Evolutionary conservation across 2,797 vertebrate genomes (phyloP), one percentile per base, ranked within the genome.

Genomic region (Urophycis tenuis): DNA sequence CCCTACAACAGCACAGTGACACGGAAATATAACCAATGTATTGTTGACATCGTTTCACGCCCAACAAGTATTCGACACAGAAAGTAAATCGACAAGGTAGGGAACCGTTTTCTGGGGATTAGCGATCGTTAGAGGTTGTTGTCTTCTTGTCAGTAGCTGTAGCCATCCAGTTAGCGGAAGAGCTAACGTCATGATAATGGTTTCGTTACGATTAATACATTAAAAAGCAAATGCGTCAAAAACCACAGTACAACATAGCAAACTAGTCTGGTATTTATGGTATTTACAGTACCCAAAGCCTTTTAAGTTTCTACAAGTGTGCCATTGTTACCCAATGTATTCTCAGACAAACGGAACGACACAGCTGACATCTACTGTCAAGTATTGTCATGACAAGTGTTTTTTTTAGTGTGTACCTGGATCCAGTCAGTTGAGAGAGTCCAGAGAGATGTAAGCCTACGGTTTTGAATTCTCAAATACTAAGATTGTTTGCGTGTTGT

Each of bases 151-250:
- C 74, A n/a, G 11, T 39, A 78, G 79, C 77, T 74, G 78, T 78
- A 72, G 81, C 22, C 77, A 77, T 36, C 74, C 74, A 74, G 77
- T 84, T 91, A 91, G 90, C 90, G 32, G 8, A 32, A 25, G 67
- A 31, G 89, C 85, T 90, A 91, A 85, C 72, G 41, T 6, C 0
- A 12, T 36, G 78, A 53, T 53, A 53, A 53, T 19, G 45, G 22
- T 17, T 6, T 53, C 45, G 22, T 19, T 22, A 53, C 4, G 45
- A 22, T 53, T 53, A 17, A 53, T 53, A 19, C 19, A 4, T 17
- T 39, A 30, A 9, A n/a, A 49, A 25, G 10, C 7, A 19, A 22
- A 67, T 15, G 29, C 45, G 19, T 39, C 33, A 25, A 75, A 76
- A 76, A 22, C 8, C 29, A 19, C 25, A 5, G 3, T 1, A 71